phyloP scores from a whole-genome alignment of 2,888 invertebrate genomes.

The Dysmachus trigonus region DNA sequence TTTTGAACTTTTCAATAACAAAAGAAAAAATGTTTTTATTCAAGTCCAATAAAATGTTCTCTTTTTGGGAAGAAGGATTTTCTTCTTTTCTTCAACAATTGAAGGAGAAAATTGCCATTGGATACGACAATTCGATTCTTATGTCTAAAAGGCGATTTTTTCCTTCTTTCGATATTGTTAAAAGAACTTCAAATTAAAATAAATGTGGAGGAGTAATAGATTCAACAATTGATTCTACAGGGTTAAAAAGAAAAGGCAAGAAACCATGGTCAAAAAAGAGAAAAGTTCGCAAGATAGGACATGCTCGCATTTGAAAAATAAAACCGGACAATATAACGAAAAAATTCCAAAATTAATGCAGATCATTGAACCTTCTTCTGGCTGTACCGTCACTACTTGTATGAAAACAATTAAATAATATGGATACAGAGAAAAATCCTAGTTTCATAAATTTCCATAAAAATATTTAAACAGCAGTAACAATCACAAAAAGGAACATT shows the following conservation, averaged over 20 bases:
- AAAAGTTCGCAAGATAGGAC: conserved; percentile 51
- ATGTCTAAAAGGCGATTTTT: background rate
- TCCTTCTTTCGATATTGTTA: background rate
- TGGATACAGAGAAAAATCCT: too few relatives aligned
- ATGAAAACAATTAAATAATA: background rate
- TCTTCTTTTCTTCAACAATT: conserved; percentile 17
- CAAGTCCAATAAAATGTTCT: background rate
- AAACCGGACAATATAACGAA: conserved; percentile 61
- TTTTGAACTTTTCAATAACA: conserved; percentile 32
- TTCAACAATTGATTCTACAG: conserved; percentile 30
- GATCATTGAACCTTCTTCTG: background rate
- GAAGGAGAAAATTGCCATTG: conserved; percentile 44
- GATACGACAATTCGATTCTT: background rate
- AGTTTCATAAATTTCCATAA: background rate
- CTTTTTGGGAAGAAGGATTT: background rate
- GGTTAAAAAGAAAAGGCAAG: conserved; percentile 2
- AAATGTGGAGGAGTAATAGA: background rate
- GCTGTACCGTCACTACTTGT: background rate
- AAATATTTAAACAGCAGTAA: background rate
- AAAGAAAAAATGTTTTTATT: background rate
- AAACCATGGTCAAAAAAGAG: conserved; percentile 4
- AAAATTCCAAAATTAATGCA: conserved; percentile 23
- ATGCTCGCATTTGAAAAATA: conserved; percentile 63
- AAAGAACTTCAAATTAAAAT: background rate
- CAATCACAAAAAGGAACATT: background rate